A percentile compares a stretch with the other conserved stretches of the same genome.
phyloP scores from a whole-genome alignment of 2,797 vertebrate species.

The Gastrophryne carolinensis region DNA sequence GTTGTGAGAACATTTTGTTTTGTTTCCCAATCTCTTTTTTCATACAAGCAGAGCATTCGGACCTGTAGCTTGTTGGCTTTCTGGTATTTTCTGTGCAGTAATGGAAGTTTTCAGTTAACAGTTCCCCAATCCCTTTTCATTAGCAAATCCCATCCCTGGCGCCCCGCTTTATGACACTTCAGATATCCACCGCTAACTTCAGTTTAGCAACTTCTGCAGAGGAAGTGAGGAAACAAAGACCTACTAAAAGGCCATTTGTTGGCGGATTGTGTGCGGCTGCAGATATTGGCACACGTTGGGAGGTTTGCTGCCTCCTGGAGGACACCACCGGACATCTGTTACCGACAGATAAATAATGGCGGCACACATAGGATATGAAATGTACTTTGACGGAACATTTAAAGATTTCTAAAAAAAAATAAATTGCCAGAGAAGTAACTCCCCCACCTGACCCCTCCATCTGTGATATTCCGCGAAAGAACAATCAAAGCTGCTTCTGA shows the following conservation, averaged over 20 bases:
- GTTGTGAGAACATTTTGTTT: too few relatives aligned
- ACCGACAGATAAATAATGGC: conserved; percentile 61
- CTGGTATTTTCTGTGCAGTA: too few relatives aligned
- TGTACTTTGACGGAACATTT: conserved; percentile 54
- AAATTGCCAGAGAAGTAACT: too few relatives aligned
- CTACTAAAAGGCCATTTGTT: conserved; percentile 52
- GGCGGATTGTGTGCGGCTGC: conserved; percentile 56
- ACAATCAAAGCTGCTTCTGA: too few relatives aligned
- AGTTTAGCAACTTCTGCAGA: conserved; percentile 27
- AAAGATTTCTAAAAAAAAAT: not conserved
- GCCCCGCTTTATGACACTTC: conserved; percentile 38
- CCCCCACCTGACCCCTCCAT: too few relatives aligned
- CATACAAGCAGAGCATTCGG: too few relatives aligned
- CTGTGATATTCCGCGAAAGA: too few relatives aligned
- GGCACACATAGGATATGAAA: conserved; percentile 58
- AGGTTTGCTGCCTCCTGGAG: conserved; percentile 32
- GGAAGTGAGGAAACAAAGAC: conserved; percentile 26
- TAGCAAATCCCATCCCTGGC: not conserved
- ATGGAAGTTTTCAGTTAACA: too few relatives aligned
- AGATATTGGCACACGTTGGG: conserved; percentile 54
- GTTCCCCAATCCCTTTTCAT: too few relatives aligned
- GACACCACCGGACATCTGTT: conserved; percentile 59
- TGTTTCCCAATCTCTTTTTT: too few relatives aligned
- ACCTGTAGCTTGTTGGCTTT: too few relatives aligned
- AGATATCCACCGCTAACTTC: conserved; percentile 16